Conservation (phyloP, 2,113 vertebrate genomes). For the Caranx melampygus region DNA sequence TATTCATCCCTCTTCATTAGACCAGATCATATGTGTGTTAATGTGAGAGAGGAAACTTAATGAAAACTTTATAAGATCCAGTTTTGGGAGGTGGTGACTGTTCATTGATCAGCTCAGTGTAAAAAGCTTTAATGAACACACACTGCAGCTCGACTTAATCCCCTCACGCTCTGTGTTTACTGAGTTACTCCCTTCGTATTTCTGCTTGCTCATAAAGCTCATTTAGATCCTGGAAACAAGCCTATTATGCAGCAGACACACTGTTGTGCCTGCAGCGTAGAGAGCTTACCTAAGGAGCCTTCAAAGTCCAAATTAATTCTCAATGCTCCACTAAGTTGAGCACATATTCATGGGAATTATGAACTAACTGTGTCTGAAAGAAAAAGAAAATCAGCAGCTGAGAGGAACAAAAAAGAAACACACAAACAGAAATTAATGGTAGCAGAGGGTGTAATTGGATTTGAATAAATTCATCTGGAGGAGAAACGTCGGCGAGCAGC, state of each 20-base stretch:
- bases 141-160: conserved; percentile 18
- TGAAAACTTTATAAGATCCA: not conserved
- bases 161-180: conserved; percentile 37
- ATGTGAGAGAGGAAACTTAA: not conserved
- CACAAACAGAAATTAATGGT: conserved; percentile 57
- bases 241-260: conserved; percentile 53
- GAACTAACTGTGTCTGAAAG: conserved; percentile 32
- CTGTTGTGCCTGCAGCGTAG: conserved; percentile 38
- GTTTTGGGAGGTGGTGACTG: not conserved
- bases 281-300: conserved; percentile 64
- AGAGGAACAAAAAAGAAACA: conserved; percentile 15
- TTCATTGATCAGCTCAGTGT: conserved; percentile 35
- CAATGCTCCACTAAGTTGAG: conserved; percentile 56
- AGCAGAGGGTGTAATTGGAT: conserved; percentile 59
- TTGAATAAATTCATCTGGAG: conserved; percentile 50
- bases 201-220: conserved; percentile 40
- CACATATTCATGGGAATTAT: conserved; percentile 60
- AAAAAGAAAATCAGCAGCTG: conserved; percentile 43
- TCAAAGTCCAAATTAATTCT: conserved; percentile 62
- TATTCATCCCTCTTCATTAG: not conserved
- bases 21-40: not conserved
- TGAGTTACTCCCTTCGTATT: conserved; percentile 30
- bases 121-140: conserved; percentile 52
- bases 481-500: conserved; percentile 26
- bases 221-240: conserved; percentile 59